Evolutionary conservation across 1,140 invertebrate genomes (phyloP), one percentile per base, ranked within the genome.

Genomic region (Papilio polytes): DNA sequence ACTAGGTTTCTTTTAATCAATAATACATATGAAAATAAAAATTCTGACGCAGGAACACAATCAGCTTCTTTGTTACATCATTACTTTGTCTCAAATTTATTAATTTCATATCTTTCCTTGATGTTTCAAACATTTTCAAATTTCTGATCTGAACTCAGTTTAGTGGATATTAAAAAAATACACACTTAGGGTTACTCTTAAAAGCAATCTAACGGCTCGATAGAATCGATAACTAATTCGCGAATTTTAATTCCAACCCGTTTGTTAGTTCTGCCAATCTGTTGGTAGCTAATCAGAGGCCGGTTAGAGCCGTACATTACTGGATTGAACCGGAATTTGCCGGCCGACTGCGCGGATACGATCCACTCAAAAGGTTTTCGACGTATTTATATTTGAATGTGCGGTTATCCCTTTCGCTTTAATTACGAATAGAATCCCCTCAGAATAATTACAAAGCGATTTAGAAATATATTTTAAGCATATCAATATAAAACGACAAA

Each of bases 281-380:
- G 63, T 36, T 15, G 4, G 63, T 66, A 31, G 22, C 63, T 66
- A 66, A 66, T 66, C 63, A 66, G 63, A 36, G 63, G 13, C 13
- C 63, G 26, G 22, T 80, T 78, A 44, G 31, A 78, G 80, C 82
- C 77, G 46, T 74, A 48, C 53, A 80, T 26, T 77, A 81, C 73
- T 74, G 78, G 82, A 80, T 74, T 81, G 80, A 80, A 83, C 79
- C 53, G 82, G 82, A 73, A 81, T 80, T 78, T 80, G 78, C 83
- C 83, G 72, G 81, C 80, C 80, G 56, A 78, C 31, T 76, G 63
- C 63, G 44, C 74, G 44, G 59, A 20, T 56, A 63, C 74, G 26
- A 76, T 70, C 73, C 10, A 48, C 73, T 74, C 20, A 48, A 74
- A 74, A 74, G 80, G 74, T 81, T 77, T 72, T 66, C 31, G 78